Base-by-base conservation (phyloP, 2,797 vertebrate species). In the Benthosema pterotum region DNA sequence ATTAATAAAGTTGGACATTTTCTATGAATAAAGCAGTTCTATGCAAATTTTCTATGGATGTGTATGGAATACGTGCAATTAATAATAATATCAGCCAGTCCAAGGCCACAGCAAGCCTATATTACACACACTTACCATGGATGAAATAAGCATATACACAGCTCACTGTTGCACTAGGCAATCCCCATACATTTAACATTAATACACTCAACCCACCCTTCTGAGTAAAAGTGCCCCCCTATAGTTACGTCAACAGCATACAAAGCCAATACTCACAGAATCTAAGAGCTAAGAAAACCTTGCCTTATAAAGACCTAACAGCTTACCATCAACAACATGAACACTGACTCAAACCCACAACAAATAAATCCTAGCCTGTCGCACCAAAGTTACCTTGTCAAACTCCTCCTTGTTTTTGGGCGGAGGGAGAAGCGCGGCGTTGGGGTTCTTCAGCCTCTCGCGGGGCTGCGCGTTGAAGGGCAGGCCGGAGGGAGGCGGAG, bases 351-450 rank as follows among this genome's bases (percentile, higher is more conserved):
- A 65, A n/a, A 81, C 74, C 67, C 80, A 28, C 82, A 82, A 75
- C 74, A 77, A 49, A 73, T 72, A 67, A n/a, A 66, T 45, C 65
- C 66, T 52, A 69, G 63, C 71, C 71, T 79, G 79, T 63, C 79
- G 71, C 72, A 79, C 74, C 73, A 76, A n/a, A 96, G 91, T 98
- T 99, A 99, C 98, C 98, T 99, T 99, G 92, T 99, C 97, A 82
- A 99, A 99, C 90, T 99, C 97, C 86, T 99, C 98, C 91, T 99
- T 99, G 92, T 96, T 99, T 94, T 98, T 99, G 48, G 98, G 97
- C 67, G 95, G 97, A 45, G 96, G 95, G 80, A 97, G 92, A 93
- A 99, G 89, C 49, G 97, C 93, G 78, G 95, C 94, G 70, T 93
- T 97, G 72, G 98, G 96, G 79, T 99, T 99, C 93, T 99, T 99